Conservation (phyloP, 2,113 vertebrate genomes). For the Tachysurus fulvidraco region DNA sequence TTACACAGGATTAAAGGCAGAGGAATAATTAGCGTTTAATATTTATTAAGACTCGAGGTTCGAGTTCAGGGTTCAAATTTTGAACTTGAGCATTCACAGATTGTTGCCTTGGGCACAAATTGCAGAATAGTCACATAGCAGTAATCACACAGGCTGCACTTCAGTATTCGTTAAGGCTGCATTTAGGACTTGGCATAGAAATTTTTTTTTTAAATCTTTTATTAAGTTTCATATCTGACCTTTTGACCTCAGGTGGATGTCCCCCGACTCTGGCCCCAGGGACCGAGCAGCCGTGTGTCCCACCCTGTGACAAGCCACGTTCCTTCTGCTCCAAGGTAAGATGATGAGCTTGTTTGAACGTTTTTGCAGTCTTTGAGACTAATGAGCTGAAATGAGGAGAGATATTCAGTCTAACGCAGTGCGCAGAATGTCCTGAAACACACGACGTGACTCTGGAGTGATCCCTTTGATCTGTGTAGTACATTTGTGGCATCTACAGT, state of each 20-base stretch:
- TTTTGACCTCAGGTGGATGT: conserved; percentile 85
- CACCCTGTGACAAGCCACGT: conserved; percentile 84
- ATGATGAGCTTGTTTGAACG: conserved; percentile 42
- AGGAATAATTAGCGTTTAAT: neutral
- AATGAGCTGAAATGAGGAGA: neutral
- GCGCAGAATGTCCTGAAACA: neutral
- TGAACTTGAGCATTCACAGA: neutral
- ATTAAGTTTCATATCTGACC: neutral
- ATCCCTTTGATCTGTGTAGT: neutral
- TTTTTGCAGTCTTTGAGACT: neutral
- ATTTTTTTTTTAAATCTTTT: too few species aligned
- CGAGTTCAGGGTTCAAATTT: neutral
- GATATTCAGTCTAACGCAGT: too few species aligned
- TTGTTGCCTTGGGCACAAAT: neutral
- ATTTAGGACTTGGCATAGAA: neutral
- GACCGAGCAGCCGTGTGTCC: conserved; percentile 87
- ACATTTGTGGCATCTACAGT: neutral
- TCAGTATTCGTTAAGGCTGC: neutral
- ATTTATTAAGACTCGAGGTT: neutral
- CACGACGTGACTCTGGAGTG: neutral
- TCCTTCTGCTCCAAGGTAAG: conserved; percentile 92
- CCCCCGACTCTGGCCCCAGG: conserved; percentile 79
- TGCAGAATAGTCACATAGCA: neutral
- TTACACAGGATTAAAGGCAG: neutral
- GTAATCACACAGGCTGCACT: neutral